Evolutionary conservation across 2,888 invertebrate species (phyloP).

Genomic region (Scaptomyza cyrtandrae): DNA sequence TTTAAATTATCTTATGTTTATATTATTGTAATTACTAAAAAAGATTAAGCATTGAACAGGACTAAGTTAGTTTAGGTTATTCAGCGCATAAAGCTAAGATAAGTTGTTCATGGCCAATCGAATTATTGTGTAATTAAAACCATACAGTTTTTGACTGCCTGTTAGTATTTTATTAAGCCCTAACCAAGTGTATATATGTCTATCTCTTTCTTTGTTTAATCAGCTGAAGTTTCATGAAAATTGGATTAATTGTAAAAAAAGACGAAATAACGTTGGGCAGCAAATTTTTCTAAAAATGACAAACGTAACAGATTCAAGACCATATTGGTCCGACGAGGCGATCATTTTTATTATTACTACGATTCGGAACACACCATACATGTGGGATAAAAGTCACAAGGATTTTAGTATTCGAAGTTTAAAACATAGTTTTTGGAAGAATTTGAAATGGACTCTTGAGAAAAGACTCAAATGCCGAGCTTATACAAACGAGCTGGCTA

Average conservation of each 20-base stretch:
- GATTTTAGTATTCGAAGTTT: slow-evolving; percentile 50
- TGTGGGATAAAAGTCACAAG: slow-evolving; percentile 54
- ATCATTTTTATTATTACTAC: slow-evolving; percentile 45
- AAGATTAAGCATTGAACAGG: neutral
- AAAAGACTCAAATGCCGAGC: slow-evolving; percentile 45
- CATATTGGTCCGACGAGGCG: slow-evolving; percentile 50
- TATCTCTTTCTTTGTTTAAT: slow-evolving; percentile 35
- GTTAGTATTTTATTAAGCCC: slow-evolving; percentile 37
- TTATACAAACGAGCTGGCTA: slow-evolving; percentile 48
- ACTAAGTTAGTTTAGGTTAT: neutral
- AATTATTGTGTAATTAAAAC: neutral
- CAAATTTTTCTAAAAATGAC: slow-evolving; percentile 25
- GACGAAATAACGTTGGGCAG: neutral
- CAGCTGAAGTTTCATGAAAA: slow-evolving; percentile 40
- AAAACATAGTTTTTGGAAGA: slow-evolving; percentile 55
- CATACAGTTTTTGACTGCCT: slow-evolving; percentile 4
- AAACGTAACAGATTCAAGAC: slow-evolving; percentile 32
- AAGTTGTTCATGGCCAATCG: neutral
- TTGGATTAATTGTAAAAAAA: slow-evolving; percentile 44
- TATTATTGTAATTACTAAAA: too few relatives aligned
- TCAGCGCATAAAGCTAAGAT: neutral
- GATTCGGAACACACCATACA: slow-evolving; percentile 52
- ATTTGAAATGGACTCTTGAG: slow-evolving; percentile 46
- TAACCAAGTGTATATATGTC: slow-evolving; percentile 17
- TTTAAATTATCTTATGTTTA: too few relatives aligned